Evolutionary conservation across 2,797 vertebrate genomes (phyloP), one percentile per base, ranked within the genome.

Genomic region (Sarcoramphus papa): DNA sequence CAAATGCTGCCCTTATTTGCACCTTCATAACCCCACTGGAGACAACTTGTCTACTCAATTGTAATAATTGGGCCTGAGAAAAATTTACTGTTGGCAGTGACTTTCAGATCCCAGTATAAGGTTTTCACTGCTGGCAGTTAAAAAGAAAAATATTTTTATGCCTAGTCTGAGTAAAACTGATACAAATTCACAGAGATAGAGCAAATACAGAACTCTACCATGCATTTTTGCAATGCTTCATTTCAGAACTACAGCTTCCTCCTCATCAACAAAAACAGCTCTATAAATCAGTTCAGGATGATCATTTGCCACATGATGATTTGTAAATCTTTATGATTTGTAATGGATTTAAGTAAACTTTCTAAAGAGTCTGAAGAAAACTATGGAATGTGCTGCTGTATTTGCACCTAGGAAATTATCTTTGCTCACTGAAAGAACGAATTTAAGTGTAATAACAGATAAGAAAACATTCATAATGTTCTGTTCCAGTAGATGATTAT

Each of bases 21-120:
- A 91, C 75, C 91, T 96, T 78, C 82, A 72, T 50, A 90, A 90
- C 41, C 57, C 53, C 51, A 33, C 21, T 81, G 84, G 83, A 97
- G 95, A 95, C 96, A 94, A 95, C 56, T 51, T 89, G 93, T 96
- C 96, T 96, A 77, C 64, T 68, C 70, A 79, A 60, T 53, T 77
- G 80, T 67, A 90, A 51, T 72, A 89, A 94, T 83, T 91, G 95
- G 91, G 68, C 68, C 86, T 72, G 50, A 87, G 47, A 93, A 92
- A 92, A 85, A 62, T 80, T 87, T 45, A 43, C 22, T 90, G 50
- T 68, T 96, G 84, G 90, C 84, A 96, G 43, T 37, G 64, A 78
- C 28, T 93, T 96, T 95, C 56, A 72, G 56, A 93, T 80, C 37
- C 33, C 33, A 43, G 48, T 57, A 57, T 22, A 72, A 89, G 45